phyloP scores from a whole-genome alignment of 2,797 vertebrate species.

The Gallinago nigripennis region DNA sequence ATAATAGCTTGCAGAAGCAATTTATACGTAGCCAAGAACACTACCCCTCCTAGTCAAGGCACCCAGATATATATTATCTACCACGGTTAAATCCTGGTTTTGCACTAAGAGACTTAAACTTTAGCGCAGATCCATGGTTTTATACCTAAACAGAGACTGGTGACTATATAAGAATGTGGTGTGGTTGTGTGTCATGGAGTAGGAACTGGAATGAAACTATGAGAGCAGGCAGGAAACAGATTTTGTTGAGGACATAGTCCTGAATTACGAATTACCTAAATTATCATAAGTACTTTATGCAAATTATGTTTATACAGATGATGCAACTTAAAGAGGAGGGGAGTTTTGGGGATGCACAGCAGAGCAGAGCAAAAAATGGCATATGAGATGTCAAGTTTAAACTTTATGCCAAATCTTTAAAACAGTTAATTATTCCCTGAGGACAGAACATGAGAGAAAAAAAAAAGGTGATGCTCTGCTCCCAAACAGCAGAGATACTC shows the following conservation, averaged over 20 bases:
- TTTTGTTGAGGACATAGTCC: not conserved
- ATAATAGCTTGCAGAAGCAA: not conserved
- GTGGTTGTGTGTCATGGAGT: not conserved
- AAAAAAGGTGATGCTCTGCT: not conserved
- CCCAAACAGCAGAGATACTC: not conserved
- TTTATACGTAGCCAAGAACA: not conserved
- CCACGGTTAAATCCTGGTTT: not conserved
- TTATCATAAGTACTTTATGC: not conserved
- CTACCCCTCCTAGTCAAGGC: not conserved
- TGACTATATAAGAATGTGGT: not conserved
- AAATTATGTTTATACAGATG: not conserved
- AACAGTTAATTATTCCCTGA: conserved; percentile 27
- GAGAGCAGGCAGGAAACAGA: not conserved
- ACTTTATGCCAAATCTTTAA: conserved; percentile 1
- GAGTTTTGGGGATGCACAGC: not conserved
- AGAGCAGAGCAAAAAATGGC: not conserved
- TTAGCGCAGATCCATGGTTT: not conserved
- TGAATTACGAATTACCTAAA: not conserved
- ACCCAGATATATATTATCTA: not conserved
- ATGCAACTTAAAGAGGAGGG: not conserved
- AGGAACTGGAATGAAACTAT: not conserved
- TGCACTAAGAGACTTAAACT: not conserved
- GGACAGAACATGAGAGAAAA: not conserved
- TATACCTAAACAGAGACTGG: not conserved
- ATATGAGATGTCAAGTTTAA: not conserved